Conservation (phyloP, 35 echinoderm and acorn worm species). For the Heliocidaris erythrogramma region DNA sequence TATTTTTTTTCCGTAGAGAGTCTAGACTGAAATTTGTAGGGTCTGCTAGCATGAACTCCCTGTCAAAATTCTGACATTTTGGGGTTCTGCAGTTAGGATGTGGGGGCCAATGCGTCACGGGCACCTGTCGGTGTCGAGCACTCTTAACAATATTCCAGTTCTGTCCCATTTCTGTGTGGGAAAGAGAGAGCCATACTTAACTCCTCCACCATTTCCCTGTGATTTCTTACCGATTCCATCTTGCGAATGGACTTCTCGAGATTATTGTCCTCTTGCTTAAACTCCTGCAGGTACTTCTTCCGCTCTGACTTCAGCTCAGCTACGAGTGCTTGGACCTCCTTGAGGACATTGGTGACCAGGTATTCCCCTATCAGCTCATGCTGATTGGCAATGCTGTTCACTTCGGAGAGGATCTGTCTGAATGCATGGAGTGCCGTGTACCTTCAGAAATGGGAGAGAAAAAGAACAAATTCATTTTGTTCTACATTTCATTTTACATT, state of each 20-base stretch:
- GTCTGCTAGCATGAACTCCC: too few relatives aligned
- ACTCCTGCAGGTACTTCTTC: conserved; percentile 78
- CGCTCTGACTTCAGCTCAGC: conserved; percentile 71
- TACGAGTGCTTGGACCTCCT: conserved; percentile 68
- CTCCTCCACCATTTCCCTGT: not conserved
- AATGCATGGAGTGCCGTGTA: conserved; percentile 73
- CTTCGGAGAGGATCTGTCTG: conserved; percentile 63
- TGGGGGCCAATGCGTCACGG: too few relatives aligned
- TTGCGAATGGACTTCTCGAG: conserved; percentile 80
- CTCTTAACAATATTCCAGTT: too few relatives aligned
- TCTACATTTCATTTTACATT: not conserved
- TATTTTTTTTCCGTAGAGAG: too few relatives aligned
- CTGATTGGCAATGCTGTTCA: conserved; percentile 83
- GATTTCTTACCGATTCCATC: conserved; percentile 68
- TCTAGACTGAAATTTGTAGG: too few relatives aligned
- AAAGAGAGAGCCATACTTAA: not conserved
- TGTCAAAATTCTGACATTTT: too few relatives aligned
- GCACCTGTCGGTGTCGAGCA: too few relatives aligned
- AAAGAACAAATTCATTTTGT: not conserved
- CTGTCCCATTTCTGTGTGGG: not conserved
- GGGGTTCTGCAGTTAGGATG: too few relatives aligned
- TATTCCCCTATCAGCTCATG: conserved; percentile 76
- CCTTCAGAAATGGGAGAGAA: not conserved
- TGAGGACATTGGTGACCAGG: conserved; percentile 63
- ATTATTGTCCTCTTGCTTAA: conserved; percentile 55